These are phyloP conservation scores for Cottoperca gobio DNA, from an alignment of 2,797 vertebrate species.

Conservation along the genomic window DNA sequence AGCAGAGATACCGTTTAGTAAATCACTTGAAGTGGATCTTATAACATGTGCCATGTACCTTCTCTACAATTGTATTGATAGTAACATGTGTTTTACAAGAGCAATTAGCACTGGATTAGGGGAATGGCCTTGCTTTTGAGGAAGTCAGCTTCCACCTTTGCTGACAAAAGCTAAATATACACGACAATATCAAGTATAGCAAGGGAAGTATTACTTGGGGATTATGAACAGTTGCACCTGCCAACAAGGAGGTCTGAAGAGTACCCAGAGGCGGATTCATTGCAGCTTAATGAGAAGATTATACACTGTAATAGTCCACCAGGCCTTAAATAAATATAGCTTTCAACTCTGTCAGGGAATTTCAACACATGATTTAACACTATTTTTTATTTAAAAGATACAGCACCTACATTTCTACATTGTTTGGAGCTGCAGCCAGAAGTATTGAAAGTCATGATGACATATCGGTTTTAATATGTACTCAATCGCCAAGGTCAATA, in stretches of 20 bases:
- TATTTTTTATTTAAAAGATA: conserved; percentile 3
- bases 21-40: conserved; percentile 22
- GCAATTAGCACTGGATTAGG: conserved; percentile 44
- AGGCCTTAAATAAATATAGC: conserved; percentile 34
- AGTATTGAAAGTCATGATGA: background rate
- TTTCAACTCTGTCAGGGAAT: conserved; percentile 29
- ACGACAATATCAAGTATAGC: background rate
- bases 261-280: conserved; percentile 18
- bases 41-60: conserved; percentile 15
- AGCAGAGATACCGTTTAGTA: conserved; percentile 25
- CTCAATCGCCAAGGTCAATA: background rate
- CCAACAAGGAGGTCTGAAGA: conserved; percentile 21
- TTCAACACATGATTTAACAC: conserved; percentile 3
- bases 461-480: background rate
- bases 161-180: conserved; percentile 26
- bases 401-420: background rate
- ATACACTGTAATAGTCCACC: conserved; percentile 11
- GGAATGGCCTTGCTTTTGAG: background rate
- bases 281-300: conserved; percentile 37
- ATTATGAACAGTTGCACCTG: conserved; percentile 33
- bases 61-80: background rate
- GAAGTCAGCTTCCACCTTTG: conserved; percentile 2
- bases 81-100: conserved; percentile 24
- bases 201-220: conserved; percentile 2
- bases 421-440: background rate